A percentile compares a stretch with the other conserved stretches of the same genome.
phyloP scores from a whole-genome alignment of 2,797 vertebrate genomes.

The Zalophus californianus region DNA sequence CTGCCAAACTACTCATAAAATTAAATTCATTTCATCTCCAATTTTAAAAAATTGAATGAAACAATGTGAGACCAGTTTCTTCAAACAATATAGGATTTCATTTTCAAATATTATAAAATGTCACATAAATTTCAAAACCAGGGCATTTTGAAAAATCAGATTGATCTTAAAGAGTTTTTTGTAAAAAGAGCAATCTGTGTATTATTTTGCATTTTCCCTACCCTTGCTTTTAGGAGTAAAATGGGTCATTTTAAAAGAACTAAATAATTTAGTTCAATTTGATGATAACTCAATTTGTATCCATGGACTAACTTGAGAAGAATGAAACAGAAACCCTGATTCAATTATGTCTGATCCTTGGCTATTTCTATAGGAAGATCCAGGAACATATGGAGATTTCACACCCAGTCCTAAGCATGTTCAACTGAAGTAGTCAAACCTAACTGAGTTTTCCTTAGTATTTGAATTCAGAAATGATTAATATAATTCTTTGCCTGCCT shows the following conservation, averaged over 20 bases:
- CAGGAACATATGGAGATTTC: neutral
- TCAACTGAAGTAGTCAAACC: neutral
- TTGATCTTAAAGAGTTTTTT: slow-evolving; percentile 2
- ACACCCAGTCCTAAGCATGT: neutral
- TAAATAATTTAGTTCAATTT: slow-evolving; percentile 10
- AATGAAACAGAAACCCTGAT: neutral
- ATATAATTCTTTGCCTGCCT: slow-evolving; percentile 4
- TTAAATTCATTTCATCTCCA: neutral
- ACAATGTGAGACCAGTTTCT: neutral
- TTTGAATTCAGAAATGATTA: neutral
- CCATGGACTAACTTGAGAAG: neutral
- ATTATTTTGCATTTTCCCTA: slow-evolving; percentile 7
- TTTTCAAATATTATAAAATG: slow-evolving; percentile 31
- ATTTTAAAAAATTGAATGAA: neutral
- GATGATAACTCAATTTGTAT: neutral
- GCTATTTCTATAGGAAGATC: neutral
- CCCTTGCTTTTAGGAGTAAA: neutral
- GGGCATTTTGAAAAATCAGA: neutral
- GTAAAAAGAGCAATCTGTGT: neutral
- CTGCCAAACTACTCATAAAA: neutral
- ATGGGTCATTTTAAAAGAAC: neutral
- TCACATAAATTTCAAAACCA: slow-evolving; percentile 42
- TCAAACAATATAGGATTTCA: neutral
- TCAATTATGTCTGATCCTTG: neutral
- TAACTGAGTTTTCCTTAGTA: neutral